Evolutionary conservation across 2,113 vertebrate genomes (phyloP).

Genomic region (Carassius gibelio): DNA sequence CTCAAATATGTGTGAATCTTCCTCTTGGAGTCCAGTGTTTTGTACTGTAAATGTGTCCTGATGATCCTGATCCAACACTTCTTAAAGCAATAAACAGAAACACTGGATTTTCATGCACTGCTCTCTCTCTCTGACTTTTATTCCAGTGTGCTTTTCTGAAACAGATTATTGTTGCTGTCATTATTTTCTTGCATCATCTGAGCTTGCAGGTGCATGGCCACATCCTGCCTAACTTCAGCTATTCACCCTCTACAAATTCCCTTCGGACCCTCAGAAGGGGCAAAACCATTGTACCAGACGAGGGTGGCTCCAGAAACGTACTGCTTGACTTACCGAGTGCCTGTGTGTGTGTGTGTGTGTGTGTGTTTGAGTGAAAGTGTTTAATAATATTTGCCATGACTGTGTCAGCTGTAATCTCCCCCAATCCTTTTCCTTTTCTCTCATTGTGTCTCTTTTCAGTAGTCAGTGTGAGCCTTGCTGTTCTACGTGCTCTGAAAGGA

Average conservation of each 20-base stretch:
- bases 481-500: slow-evolving; percentile 92
- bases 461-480: slow-evolving; percentile 90
- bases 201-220: slow-evolving; percentile 55
- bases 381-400: background rate
- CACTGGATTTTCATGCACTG: background rate
- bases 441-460: slow-evolving; percentile 81
- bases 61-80: background rate
- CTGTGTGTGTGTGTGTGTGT: background rate
- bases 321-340: slow-evolving; percentile 28
- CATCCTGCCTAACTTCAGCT: slow-evolving; percentile 34
- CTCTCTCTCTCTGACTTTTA: background rate
- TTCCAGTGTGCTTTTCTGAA: slow-evolving; percentile 2
- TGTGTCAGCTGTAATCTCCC: slow-evolving; percentile 19
- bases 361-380: slow-evolving; percentile 22
- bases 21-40: background rate
- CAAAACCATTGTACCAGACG: background rate
- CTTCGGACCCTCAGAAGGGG: slow-evolving; percentile 36
- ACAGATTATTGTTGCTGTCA: background rate
- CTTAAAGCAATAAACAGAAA: slow-evolving; percentile 27
- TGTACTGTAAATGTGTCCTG: slow-evolving; percentile 4
- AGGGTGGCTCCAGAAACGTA: background rate
- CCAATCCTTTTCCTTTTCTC: slow-evolving; percentile 66
- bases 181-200: slow-evolving; percentile 9
- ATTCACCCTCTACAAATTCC: slow-evolving; percentile 48
- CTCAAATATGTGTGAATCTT: background rate